Conservation (phyloP, 2,113 vertebrate species). For the Puffinus mauretanicus region DNA sequence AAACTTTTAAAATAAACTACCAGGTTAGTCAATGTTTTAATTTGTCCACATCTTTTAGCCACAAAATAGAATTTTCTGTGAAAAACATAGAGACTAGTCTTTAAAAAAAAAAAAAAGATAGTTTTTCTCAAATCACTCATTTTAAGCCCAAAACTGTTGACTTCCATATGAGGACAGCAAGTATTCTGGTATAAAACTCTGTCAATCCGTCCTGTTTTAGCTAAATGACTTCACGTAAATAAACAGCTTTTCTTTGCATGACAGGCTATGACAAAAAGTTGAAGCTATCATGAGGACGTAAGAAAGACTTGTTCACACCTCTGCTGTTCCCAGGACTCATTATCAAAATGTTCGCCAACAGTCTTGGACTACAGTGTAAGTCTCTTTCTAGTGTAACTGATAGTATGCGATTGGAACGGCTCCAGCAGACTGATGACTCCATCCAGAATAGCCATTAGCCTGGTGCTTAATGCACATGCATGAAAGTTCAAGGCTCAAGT, state of each 20-base stretch:
- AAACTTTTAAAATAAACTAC: neutral
- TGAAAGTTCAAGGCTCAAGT: neutral
- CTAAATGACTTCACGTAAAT: neutral
- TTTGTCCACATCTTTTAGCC: neutral
- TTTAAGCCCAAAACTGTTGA: neutral
- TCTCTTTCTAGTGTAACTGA: neutral
- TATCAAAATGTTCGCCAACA: neutral
- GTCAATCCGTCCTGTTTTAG: neutral
- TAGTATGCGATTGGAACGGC: neutral
- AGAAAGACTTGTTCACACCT: neutral
- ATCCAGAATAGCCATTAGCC: neutral
- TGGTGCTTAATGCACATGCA: neutral
- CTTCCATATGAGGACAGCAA: neutral
- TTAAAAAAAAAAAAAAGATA: neutral
- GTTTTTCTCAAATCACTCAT: neutral
- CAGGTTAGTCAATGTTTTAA: neutral
- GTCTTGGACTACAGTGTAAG: neutral
- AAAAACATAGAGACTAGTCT: neutral
- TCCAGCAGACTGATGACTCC: neutral
- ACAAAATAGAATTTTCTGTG: neutral
- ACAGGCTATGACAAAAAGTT: neutral
- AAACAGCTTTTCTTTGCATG: neutral
- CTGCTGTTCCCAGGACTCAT: neutral
- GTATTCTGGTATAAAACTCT: neutral
- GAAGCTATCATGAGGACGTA: neutral